Conservation (phyloP, 2,113 vertebrate genomes). For the Scatophagus argus region DNA sequence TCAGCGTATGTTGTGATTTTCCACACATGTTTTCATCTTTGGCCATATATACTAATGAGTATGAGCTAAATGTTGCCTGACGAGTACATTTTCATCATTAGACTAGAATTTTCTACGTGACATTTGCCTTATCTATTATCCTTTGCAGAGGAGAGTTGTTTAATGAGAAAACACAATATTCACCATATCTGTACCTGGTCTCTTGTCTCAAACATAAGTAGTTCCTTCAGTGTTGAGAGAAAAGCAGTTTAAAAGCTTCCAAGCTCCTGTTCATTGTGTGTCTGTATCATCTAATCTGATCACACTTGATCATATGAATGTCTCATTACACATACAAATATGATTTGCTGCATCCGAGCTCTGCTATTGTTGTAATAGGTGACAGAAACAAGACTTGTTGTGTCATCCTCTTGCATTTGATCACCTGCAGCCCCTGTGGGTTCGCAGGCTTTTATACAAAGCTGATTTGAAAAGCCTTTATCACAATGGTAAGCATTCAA, state of each 20-base stretch:
- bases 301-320: neutral
- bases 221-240: neutral
- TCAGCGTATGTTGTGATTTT: neutral
- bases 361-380: neutral
- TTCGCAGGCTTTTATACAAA: conserved; percentile 48
- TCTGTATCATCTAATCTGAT: conserved; percentile 18
- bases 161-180: neutral
- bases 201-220: neutral
- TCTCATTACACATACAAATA: conserved; percentile 4
- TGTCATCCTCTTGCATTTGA: conserved; percentile 34
- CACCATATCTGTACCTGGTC: too few species aligned
- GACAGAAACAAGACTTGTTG: conserved; percentile 33
- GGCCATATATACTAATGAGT: neutral
- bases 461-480: conserved; percentile 64
- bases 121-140: neutral
- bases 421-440: conserved; percentile 47
- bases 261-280: conserved; percentile 12
- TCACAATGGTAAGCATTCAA: conserved; percentile 62
- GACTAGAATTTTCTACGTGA: neutral
- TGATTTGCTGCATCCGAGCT: conserved; percentile 82
- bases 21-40: neutral
- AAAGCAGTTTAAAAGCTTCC: neutral
- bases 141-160: neutral
- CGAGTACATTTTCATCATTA: too few species aligned
- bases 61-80: neutral